phyloP scores from a whole-genome alignment of 2,113 vertebrate genomes.

The Pica pica region DNA sequence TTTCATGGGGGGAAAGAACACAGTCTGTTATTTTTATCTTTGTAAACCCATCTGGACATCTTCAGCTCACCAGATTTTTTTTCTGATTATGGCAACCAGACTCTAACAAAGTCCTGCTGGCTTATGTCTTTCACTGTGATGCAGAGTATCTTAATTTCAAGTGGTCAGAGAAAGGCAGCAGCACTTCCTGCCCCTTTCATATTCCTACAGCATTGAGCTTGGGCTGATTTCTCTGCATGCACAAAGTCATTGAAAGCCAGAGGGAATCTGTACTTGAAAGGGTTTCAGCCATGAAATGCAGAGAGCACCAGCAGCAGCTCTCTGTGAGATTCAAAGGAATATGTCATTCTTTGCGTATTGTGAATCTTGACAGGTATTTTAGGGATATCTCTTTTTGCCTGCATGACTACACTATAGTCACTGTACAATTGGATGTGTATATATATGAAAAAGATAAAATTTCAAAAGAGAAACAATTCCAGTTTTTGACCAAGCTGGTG shows the following conservation, averaged over 20 bases:
- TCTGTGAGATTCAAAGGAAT: background rate
- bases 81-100: constrained; percentile 14
- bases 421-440: background rate
- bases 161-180: background rate
- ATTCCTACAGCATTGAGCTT: background rate
- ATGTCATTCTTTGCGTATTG: background rate
- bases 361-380: background rate
- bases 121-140: background rate
- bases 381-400: background rate
- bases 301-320: background rate
- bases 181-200: background rate
- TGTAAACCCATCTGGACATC: constrained; percentile 5
- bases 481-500: background rate
- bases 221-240: background rate
- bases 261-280: background rate
- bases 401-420: background rate
- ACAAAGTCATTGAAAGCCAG: background rate
- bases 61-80: constrained; percentile 6
- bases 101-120: background rate
- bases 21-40: background rate
- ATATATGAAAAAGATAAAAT: background rate
- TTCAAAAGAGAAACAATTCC: background rate
- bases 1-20: background rate
- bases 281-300: background rate
- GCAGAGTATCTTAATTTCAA: background rate